Conservation (phyloP, 2,888 invertebrate genomes). For the Drosophila colorata region DNA sequence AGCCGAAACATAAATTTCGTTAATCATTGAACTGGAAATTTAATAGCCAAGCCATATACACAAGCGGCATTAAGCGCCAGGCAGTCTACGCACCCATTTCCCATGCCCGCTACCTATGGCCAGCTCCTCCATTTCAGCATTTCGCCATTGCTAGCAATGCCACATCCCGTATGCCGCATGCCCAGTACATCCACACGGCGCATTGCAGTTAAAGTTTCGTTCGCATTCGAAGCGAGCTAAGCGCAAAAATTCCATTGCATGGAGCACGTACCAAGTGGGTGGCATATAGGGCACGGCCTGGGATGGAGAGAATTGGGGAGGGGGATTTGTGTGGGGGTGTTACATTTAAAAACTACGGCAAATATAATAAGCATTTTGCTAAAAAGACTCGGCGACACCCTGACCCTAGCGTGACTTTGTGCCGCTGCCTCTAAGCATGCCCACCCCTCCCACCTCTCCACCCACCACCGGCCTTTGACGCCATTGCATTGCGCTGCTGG, state of each 20-base stretch:
- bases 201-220: slow-evolving; percentile 62
- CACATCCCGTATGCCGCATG: slow-evolving; percentile 1
- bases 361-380: slow-evolving; percentile 70
- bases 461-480: not conserved
- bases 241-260: slow-evolving; percentile 70
- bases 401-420: slow-evolving; percentile 3
- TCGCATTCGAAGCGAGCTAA: slow-evolving; percentile 42
- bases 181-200: not conserved
- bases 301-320: not conserved
- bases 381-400: slow-evolving; percentile 29
- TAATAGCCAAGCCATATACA: slow-evolving; percentile 72
- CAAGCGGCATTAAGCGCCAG: slow-evolving; percentile 57
- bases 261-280: slow-evolving; percentile 67
- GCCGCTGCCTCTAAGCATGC: not conserved
- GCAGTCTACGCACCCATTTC: slow-evolving; percentile 31
- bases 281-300: not conserved
- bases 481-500: slow-evolving; percentile 59
- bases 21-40: slow-evolving; percentile 80
- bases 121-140: not conserved
- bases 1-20: slow-evolving; percentile 79
- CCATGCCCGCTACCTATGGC: not conserved
- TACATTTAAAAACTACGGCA: slow-evolving; percentile 67
- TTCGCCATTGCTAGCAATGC: not conserved
- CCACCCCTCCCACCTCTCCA: not conserved
- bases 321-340: slow-evolving; percentile 8